Evolutionary conservation across 2,888 invertebrate species (phyloP).

Genomic region (Agriopis aurantiaria): DNA sequence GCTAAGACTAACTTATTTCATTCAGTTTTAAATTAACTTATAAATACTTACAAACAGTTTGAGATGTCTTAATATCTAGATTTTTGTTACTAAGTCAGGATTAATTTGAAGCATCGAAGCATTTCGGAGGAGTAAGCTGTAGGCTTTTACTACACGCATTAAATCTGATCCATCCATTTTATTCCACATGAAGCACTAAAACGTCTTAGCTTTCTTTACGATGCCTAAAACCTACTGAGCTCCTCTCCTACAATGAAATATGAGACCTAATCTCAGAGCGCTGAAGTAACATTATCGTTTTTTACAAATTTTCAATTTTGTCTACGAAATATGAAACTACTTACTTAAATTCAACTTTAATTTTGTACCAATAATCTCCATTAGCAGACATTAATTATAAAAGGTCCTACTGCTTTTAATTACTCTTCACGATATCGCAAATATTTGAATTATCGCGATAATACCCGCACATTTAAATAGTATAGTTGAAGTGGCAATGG

Average conservation of each 20-base stretch:
- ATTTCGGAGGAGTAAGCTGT: conserved; percentile 24
- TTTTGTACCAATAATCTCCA: too few species aligned
- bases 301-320: neutral
- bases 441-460: too few species aligned
- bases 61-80: neutral
- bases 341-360: too few species aligned
- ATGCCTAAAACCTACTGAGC: conserved; percentile 11
- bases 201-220: conserved; percentile 25
- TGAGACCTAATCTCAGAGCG: neutral
- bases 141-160: conserved; percentile 25
- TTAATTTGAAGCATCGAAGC: neutral
- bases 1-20: neutral
- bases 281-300: neutral
- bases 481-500: too few species aligned
- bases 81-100: conserved; percentile 7
- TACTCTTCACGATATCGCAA: too few species aligned
- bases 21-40: neutral
- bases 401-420: too few species aligned
- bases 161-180: conserved; percentile 37
- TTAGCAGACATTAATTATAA: too few species aligned
- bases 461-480: too few species aligned
- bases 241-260: neutral
- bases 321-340: too few species aligned
- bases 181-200: conserved; percentile 32
- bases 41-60: neutral